A percentile compares a stretch with the other conserved stretches of the same genome.
Conservation (phyloP, 1,140 invertebrate species). For the Acarapis woodi region DNA sequence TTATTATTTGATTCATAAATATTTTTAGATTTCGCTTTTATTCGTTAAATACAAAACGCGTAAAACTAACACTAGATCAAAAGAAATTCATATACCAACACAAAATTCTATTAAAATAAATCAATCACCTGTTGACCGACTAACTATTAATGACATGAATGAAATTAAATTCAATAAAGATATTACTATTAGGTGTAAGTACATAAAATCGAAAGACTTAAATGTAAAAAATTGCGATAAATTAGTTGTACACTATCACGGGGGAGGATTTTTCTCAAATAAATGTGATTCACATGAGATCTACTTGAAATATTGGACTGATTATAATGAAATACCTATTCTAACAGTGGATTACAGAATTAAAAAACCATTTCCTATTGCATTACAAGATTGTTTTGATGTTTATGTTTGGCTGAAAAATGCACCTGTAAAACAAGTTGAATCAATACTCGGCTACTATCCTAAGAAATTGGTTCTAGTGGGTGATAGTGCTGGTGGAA, state of each 20-base stretch:
- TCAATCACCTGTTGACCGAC: too few species aligned
- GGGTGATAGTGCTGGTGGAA: conserved; percentile 76
- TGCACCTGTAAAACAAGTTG: conserved; percentile 18
- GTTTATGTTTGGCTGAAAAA: conserved; percentile 59
- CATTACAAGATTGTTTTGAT: conserved; percentile 74
- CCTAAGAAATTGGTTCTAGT: conserved; percentile 18
- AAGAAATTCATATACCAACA: too few species aligned
- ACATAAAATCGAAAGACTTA: too few species aligned
- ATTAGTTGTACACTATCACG: conserved; percentile 29
- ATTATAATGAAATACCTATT: conserved; percentile 28
- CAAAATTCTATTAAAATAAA: too few species aligned
- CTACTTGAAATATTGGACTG: conserved; percentile 10
- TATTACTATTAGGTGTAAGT: too few species aligned
- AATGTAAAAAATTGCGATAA: conserved; percentile 4
- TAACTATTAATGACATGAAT: too few species aligned
- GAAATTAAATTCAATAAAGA: too few species aligned
- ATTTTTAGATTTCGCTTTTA: too few species aligned
- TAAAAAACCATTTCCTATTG: conserved; percentile 33
- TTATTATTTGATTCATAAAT: too few species aligned
- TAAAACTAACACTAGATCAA: too few species aligned
- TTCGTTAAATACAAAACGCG: too few species aligned
- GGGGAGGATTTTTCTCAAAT: conserved; percentile 82
- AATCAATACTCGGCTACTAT: conserved; percentile 12
- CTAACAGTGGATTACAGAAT: conserved; percentile 85
- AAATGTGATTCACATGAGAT: conserved; percentile 72